Percentiles rank a stretch among this genome's conserved stretches.
phyloP scores from a whole-genome alignment of 2,888 invertebrate genomes.

The Heliconius ismenius region DNA sequence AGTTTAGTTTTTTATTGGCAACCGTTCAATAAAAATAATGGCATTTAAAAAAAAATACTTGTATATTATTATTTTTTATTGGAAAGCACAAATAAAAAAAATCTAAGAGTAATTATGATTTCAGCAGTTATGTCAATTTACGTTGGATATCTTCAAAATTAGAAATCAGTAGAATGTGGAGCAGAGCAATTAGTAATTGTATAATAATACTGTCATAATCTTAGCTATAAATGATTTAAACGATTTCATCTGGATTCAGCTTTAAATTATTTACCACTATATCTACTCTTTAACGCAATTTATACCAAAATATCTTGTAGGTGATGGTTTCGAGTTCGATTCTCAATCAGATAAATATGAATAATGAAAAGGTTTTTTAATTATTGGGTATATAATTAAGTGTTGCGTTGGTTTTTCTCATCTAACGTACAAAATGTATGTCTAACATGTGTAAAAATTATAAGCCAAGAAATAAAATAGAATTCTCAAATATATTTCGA shows the following conservation, averaged over 20 bases:
- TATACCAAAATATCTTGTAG: background rate
- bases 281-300: background rate
- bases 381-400: background rate
- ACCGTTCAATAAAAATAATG: background rate
- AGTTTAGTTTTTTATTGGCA: background rate
- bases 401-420: background rate
- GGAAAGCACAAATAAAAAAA: background rate
- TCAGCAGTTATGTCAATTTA: conserved; percentile 12
- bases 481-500: background rate
- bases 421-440: background rate
- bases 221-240: conserved; percentile 11
- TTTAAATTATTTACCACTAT: background rate
- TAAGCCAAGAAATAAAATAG: too few relatives aligned
- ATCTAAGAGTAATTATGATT: background rate
- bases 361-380: background rate
- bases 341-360: background rate
- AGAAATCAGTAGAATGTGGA: conserved; percentile 17
- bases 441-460: too few relatives aligned
- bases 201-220: conserved; percentile 19
- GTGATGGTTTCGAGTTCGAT: background rate
- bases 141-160: conserved; percentile 10
- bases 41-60: background rate
- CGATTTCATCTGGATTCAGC: background rate
- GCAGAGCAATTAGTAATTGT: conserved; percentile 17
- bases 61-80: background rate